Conservation (phyloP, 2,113 vertebrate species). For the Sprattus sprattus region DNA sequence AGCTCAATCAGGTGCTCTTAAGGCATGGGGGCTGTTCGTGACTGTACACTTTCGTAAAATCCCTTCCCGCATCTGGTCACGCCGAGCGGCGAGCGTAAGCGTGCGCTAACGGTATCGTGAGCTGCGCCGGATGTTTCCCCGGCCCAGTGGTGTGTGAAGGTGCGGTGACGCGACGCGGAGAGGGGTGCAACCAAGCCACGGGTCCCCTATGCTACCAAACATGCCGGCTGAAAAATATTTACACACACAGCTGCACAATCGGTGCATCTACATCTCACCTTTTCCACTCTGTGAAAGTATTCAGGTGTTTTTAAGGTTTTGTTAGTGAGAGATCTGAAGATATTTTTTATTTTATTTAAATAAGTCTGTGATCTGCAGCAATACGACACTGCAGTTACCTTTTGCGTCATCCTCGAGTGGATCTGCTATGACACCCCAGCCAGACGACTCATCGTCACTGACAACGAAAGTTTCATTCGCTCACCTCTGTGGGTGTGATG, state of each 20-base stretch:
- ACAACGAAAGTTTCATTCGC: not conserved
- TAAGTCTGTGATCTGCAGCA: constrained; percentile 21
- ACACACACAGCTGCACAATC: not conserved
- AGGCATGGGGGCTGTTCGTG: constrained; percentile 62
- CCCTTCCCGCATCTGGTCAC: constrained; percentile 50
- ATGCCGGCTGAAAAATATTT: constrained; percentile 52
- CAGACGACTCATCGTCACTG: not conserved
- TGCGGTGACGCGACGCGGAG: not conserved
- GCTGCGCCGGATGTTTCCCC: constrained; percentile 37
- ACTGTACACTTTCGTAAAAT: constrained; percentile 50
- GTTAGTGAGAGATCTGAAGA: not conserved
- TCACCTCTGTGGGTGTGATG: not conserved
- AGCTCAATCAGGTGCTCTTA: not conserved
- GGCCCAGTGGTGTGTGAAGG: constrained; percentile 14
- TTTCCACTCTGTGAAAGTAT: not conserved
- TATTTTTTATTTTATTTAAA: not conserved
- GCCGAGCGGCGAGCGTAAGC: constrained; percentile 43
- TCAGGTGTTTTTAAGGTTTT: not conserved
- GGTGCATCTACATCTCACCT: not conserved
- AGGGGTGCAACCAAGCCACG: constrained; percentile 9
- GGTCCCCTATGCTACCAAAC: constrained; percentile 61
- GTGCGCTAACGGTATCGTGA: constrained; percentile 46
- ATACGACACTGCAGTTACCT: not conserved
- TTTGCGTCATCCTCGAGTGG: not conserved
- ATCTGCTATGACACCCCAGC: not conserved